Base-by-base conservation (phyloP, 1,140 invertebrate genomes). In the Wasmannia auropunctata region DNA sequence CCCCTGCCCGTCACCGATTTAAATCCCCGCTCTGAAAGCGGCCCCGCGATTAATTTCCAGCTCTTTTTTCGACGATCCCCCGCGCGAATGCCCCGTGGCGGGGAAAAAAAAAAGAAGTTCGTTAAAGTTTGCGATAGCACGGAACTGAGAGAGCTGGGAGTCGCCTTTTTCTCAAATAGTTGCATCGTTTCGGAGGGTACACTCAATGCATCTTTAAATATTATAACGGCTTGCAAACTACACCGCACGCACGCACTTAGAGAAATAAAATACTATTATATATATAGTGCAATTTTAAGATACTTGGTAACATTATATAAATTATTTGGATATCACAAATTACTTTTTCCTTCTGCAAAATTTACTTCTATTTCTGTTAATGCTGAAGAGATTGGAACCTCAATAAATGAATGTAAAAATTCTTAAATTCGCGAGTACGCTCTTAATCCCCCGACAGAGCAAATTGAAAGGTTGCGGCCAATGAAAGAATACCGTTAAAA, bases 1-100 rank as follows among this genome's bases (percentile, higher is more conserved):
- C 75, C n/a, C 11, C 43, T 79, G 51, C 14, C 70, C 46, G 11
- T 34, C 16, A 8, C n/a, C 65, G 85, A 86, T 88, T 89, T 81
- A 89, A 86, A 75, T 84, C 56, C n/a, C 19, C 25, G 43, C 75
- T 37, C 5, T 86, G 56, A 81, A 86, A 86, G 58, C 28, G 16
- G 65, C 11, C 31, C 37, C 28, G 22, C 83, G 72, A 83, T 86
- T 86, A 83, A 89, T 86, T 88, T 72, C 49, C 46, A 63, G 56
- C 10, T 79, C n/a, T 43, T 28, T 63, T 67, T 79, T 28, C 25
- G 7, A 40, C 8, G 3, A 46, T 69, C 25, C 31, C 46, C 19
- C 56, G n/a, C n/a, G 19, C 31, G 37, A 11, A 40, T 28, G 34
- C 31, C 31, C 0, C 19, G 19, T 19, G 40, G 37, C 16, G 1